Base-by-base conservation (phyloP, 2,888 invertebrate genomes). In the Chrysodeixis includens region DNA sequence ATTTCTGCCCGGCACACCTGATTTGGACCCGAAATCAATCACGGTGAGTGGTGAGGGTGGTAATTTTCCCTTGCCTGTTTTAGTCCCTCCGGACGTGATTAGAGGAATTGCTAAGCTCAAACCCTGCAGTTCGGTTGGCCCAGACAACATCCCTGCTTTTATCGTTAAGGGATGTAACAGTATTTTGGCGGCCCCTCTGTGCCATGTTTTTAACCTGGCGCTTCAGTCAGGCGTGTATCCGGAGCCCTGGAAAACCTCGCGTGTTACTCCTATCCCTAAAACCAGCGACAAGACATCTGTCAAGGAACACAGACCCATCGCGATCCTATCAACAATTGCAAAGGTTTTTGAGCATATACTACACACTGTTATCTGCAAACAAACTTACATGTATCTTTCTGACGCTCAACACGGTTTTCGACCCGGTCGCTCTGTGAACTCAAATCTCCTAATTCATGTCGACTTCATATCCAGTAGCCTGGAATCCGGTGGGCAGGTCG, bases 1-100 rank as follows among this genome's bases (percentile, higher is more conserved):
- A 1, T 61, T 66, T 56, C 20, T 40, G 7, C 46, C 55, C 1
- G 32, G 32, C n/a, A n/a, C 16, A 52, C 61, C 55, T 10, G 18
- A 32, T 32, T 35, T 35, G 1, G n/a, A 51, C 51, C 58, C 35
- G 20, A 32, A n/a, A 4, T 44, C 16, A 7, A 4, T 8, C 3
- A 46, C 14, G 12, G 7, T 26, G 7, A 51, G n/a, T 32, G n/a
- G 20, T 26, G 16, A 16, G 12, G 20, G 30, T 6, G 26, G 12
- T 14, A 40, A 56, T 56, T 20, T 40, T 18, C 40, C 55, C 9
- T 26, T 56, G 1, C 44, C 56, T 12, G 22, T 6, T 8, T 14
- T 56, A 14, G 22, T 22, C 30, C n/a, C 30, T 9, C 40, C 9
- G 22, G 56, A 57, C 12, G 51, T 58, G 20, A 9, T 12, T 9